Evolutionary conservation across 2,797 vertebrate genomes (phyloP).

Genomic region (Phataginus tetradactyla): DNA sequence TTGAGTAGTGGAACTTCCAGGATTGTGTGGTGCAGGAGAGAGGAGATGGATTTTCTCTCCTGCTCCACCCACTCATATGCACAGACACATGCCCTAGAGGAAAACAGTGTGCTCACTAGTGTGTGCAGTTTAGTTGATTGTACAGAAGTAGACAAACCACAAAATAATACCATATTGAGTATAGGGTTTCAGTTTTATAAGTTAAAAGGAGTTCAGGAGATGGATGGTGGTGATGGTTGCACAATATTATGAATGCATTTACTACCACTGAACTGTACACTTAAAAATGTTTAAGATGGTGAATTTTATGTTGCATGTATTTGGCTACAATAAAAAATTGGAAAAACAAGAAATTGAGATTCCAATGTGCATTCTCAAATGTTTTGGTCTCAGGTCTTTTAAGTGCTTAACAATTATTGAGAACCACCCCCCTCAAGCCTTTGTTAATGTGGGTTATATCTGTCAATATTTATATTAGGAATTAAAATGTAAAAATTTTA

Average conservation of each 20-base stretch:
- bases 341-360: background rate
- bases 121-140: background rate
- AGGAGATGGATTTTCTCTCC: background rate
- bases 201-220: background rate
- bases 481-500: background rate
- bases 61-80: fast-evolving
- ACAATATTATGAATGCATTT: background rate
- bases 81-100: background rate
- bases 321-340: background rate
- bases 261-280: background rate
- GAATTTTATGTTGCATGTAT: background rate
- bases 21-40: background rate
- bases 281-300: background rate
- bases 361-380: background rate
- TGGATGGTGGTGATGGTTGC: background rate
- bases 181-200: background rate
- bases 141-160: background rate
- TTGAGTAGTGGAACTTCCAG: background rate
- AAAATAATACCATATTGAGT: fast-evolving
- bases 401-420: background rate
- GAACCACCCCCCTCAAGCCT: background rate
- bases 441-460: background rate
- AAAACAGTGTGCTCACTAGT: background rate
- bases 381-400: background rate
- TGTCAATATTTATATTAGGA: background rate